Conservation (phyloP, 2,797 vertebrate genomes). For the Eulemur mongoz region DNA sequence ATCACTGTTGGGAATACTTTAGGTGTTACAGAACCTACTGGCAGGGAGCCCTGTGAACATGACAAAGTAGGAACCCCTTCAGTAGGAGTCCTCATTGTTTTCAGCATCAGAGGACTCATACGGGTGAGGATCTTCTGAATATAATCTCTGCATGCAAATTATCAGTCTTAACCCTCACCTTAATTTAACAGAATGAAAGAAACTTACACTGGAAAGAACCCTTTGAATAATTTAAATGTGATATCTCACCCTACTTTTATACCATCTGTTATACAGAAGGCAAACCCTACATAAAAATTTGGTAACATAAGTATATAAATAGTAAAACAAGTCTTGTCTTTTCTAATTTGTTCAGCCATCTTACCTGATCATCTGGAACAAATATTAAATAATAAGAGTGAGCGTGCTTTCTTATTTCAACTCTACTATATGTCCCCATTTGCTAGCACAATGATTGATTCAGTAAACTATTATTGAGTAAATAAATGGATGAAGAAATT, state of each 20-base stretch:
- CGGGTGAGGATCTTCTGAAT: not conserved
- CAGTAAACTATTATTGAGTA: not conserved
- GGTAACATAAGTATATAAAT: not conserved
- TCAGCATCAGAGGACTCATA: slow-evolving; percentile 73
- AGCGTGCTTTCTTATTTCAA: not conserved
- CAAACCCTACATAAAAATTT: not conserved
- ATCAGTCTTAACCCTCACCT: not conserved
- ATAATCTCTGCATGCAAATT: not conserved
- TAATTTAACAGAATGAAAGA: not conserved
- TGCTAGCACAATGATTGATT: not conserved
- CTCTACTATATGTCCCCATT: not conserved
- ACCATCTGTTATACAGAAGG: not conserved
- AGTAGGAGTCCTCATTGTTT: slow-evolving; percentile 77
- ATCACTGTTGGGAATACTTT: not conserved
- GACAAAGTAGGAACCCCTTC: not conserved
- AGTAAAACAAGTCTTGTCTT: not conserved
- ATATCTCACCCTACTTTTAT: not conserved
- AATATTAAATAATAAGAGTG: not conserved
- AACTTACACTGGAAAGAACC: not conserved
- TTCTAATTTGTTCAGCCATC: not conserved
- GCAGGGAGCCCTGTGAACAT: not conserved
- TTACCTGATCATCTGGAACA: not conserved
- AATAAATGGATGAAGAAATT: not conserved
- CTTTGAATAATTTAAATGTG: not conserved
- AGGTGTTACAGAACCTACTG: not conserved